Base-by-base conservation (phyloP, 2,797 vertebrate species). In the Notamacropus eugenii region DNA sequence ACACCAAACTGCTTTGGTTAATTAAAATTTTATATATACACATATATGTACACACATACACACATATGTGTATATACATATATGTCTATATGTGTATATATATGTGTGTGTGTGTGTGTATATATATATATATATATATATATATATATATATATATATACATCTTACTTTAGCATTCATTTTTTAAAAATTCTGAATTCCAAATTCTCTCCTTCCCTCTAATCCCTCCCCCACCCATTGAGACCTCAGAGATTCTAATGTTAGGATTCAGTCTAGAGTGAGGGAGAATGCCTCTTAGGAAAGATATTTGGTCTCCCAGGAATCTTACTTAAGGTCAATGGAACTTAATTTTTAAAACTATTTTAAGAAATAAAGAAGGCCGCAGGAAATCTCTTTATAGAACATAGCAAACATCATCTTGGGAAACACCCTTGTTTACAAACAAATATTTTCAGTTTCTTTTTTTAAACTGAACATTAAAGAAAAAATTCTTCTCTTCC, bases 311-410 rank as follows among this genome's bases (percentile, higher is more conserved):
- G 93, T 62, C 5, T 91, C 31, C 40, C 46, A 92, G 93, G 29
- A 10, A n/a, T 28, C 82, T 93, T 94, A 94, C 55, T 93, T 93
- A 96, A 90, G 59, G 46, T 3, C 40, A 91, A 93, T 87, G 91
- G 4, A 58, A 52, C 54, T 95, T 31, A 91, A 93, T 29, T 87
- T 50, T 93, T 92, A 74, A 96, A 96, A 87, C 27, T 93, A 96
- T 95, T 94, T 56, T 91, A 55, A 96, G 95, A 95, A 96, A 40
- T n/a, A 2, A 54, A 91, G 58, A 92, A 91, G n/a, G 91, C 92
- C 96, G 93, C 52, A 96, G 93, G 94, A 97, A 97, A 96, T 94
- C 67, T 91, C 92, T 50, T 94, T 96, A 97, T 92, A 93, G 54
- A 93, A 0, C 62, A 92, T 55, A 46, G 90, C 9, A 95, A 50